Evolutionary conservation across 2,113 vertebrate genomes (phyloP).

Genomic region (Pachycephala philippinensis): DNA sequence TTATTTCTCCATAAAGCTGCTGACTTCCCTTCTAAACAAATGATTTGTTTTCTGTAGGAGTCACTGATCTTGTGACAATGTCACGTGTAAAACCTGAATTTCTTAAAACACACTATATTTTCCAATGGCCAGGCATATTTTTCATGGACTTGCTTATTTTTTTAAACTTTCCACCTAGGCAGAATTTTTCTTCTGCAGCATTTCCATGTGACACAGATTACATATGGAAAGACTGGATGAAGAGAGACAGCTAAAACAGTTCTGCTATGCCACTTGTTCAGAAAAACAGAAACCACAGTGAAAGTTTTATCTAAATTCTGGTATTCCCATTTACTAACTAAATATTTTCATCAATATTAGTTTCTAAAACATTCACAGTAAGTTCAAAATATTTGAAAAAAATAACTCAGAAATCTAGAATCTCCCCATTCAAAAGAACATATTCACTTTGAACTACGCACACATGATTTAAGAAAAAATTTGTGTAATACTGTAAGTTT

Average conservation of each 20-base stretch:
- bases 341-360: not conserved
- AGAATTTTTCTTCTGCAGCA: conserved; percentile 4
- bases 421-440: not conserved
- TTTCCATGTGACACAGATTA: not conserved
- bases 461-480: not conserved
- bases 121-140: not conserved
- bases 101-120: conserved; percentile 1
- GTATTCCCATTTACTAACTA: not conserved
- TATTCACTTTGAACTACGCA: not conserved
- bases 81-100: not conserved
- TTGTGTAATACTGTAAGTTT: not conserved
- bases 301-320: not conserved
- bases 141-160: conserved; percentile 47
- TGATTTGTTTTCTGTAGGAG: conserved; percentile 54
- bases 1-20: conserved; percentile 65
- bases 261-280: not conserved
- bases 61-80: conserved; percentile 16
- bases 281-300: not conserved
- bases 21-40: conserved; percentile 51
- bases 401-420: not conserved
- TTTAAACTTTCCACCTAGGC: conserved; percentile 57
- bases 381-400: not conserved
- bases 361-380: not conserved
- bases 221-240: not conserved
- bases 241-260: not conserved